Base-by-base conservation (phyloP, 2,113 vertebrate species). In the Pardalotus punctatus region DNA sequence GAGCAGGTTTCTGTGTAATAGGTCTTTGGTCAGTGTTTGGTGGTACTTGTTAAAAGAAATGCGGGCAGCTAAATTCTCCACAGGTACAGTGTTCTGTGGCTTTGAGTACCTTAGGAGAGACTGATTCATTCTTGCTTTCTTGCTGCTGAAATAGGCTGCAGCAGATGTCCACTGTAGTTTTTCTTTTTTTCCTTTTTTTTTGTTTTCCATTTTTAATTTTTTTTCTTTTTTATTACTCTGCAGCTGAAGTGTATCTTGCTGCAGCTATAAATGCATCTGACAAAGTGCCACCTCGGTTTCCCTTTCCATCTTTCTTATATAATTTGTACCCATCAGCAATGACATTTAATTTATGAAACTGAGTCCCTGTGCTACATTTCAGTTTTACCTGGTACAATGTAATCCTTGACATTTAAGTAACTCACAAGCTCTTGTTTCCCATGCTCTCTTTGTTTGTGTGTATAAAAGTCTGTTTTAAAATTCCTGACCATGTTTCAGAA, bases 331-430 rank as follows among this genome's bases (percentile, higher is more conserved):
- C 69, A 92, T 97, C 93, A 95, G 80, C 91, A 81, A 57, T 96
- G 96, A 92, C 90, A 96, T 96, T 96, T 97, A 86, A 96, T 90
- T 94, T 96, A 91, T 67, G 85, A 95, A 93, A 93, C 72, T 10
- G 60, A 93, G 48, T 92, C 72, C 79, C 82, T 86, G 56, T 71
- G 77, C 82, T 92, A 33, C 80, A 56, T 94, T 94, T 93, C 80
- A 64, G 60, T 93, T 88, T 67, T 90, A 93, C 94, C 90, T 86
- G 86, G 64, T 90, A 84, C 79, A 56, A 47, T 88, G 72, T 86
- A 95, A 95, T 94, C 90, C 64, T 92, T 95, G 94, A 96, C 90
- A 93, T 96, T 92, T 96, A 95, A 95, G 86, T 93, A 96, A 92
- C 80, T 96, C 64, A 35, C 50, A 60, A 89, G 62, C 45, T 93